These are phyloP conservation scores for Agriopis leucophaearia DNA, from an alignment of 2,888 invertebrate genomes.

Conservation along the genomic window DNA sequence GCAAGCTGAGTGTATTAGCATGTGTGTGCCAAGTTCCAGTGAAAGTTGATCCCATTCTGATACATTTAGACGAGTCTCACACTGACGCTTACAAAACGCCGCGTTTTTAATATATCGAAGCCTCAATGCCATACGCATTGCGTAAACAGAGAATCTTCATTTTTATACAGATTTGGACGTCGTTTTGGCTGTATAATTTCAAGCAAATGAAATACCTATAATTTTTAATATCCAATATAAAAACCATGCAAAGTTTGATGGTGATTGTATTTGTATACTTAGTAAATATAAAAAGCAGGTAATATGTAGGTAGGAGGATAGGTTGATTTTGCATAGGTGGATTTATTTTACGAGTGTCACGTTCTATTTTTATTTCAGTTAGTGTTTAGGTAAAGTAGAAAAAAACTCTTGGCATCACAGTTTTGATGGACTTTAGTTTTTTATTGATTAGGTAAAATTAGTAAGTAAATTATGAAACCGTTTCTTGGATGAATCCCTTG, in stretches of 20 bases:
- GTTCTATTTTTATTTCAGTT: neutral
- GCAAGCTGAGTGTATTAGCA: conserved; percentile 11
- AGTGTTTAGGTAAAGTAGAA: too few relatives aligned
- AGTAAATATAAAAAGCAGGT: too few relatives aligned
- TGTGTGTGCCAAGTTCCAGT: conserved; percentile 13
- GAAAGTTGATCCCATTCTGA: conserved; percentile 19
- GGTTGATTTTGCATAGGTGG: too few relatives aligned
- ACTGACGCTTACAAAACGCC: conserved; percentile 8
- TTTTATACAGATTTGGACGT: conserved; percentile 1
- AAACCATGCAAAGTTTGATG: too few relatives aligned
- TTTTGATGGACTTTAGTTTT: too few relatives aligned
- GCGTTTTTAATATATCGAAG: conserved; percentile 4
- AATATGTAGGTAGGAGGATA: neutral
- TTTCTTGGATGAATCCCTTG: too few relatives aligned
- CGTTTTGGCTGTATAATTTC: neutral
- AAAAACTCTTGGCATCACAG: too few relatives aligned
- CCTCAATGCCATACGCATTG: conserved; percentile 8
- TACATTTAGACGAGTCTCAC: conserved; percentile 2
- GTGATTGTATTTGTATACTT: too few relatives aligned
- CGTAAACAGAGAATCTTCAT: conserved; percentile 5
- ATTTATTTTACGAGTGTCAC: neutral
- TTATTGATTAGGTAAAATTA: too few relatives aligned
- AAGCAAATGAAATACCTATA: neutral
- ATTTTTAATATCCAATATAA: too few relatives aligned
- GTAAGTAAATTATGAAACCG: too few relatives aligned